These are phyloP conservation scores for Campylomormyrus numenius DNA, from an alignment of 2,113 vertebrate species.

Conservation along the genomic window DNA sequence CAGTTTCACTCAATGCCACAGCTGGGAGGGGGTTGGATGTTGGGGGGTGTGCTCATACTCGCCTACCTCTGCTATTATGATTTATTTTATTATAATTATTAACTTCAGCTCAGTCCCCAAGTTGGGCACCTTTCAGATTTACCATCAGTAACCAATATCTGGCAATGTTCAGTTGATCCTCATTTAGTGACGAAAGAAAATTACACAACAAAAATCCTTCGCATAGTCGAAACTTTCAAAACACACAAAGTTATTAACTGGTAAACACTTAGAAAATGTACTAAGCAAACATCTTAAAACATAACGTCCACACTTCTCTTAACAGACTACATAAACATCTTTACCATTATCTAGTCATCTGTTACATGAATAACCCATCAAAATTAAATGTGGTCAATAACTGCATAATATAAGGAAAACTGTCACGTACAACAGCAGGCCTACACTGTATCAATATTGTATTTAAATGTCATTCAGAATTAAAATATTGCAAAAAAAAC, in stretches of 20 bases:
- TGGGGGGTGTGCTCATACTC: background rate
- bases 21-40: background rate
- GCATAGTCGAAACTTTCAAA: background rate
- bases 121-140: background rate
- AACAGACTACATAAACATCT: background rate
- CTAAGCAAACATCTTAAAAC: background rate
- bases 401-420: background rate
- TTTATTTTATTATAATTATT: background rate
- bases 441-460: background rate
- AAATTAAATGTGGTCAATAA: background rate
- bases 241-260: background rate
- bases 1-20: background rate
- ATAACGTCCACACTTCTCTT: background rate
- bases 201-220: background rate
- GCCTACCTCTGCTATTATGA: background rate
- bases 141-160: background rate
- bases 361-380: background rate
- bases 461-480: background rate
- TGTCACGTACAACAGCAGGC: background rate
- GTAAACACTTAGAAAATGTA: background rate
- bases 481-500: background rate
- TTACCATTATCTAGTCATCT: background rate
- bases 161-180: background rate
- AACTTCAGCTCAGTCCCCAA: background rate
- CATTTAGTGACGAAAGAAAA: background rate